Evolutionary conservation across 2,113 vertebrate genomes (phyloP).

Genomic region (Mastomys coucha): DNA sequence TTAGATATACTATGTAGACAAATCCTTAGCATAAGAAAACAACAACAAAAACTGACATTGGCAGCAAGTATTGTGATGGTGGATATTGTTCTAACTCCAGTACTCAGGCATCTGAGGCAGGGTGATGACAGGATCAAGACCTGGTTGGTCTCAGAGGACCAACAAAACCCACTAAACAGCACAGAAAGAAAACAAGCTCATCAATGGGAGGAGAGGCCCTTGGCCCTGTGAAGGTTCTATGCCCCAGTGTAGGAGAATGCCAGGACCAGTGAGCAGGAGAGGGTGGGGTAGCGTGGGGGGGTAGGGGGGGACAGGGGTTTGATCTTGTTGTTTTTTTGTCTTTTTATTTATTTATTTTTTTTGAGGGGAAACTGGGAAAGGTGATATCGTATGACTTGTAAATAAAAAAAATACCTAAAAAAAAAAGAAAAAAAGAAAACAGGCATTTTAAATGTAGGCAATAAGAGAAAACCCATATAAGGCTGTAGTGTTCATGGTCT

Average conservation of each 20-base stretch:
- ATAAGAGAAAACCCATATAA: slow-evolving; percentile 5
- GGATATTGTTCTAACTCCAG: not conserved
- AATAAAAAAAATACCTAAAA: no score
- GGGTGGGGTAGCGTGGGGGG: no score
- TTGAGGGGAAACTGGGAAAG: no score
- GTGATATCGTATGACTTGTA: no score
- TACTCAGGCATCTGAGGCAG: not conserved
- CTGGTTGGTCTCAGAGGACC: not conserved
- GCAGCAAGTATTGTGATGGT: not conserved
- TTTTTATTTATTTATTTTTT: no score
- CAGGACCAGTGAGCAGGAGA: no score
- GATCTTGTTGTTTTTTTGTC: no score
- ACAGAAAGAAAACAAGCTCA: not conserved
- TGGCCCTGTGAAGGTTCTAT: no score
- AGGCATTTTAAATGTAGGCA: slow-evolving; percentile 40
- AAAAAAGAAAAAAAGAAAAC: no score
- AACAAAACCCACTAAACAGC: not conserved
- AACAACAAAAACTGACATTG: not conserved
- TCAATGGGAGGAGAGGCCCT: no score
- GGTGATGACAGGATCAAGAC: not conserved
- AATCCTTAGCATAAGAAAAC: slow-evolving; percentile 21
- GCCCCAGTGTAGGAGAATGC: no score
- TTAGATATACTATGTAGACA: not conserved
- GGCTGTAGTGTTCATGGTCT: not conserved
- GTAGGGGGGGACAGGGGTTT: no score